phyloP scores from a whole-genome alignment of 1,140 invertebrate genomes.

The Drosophila nebulosa region DNA sequence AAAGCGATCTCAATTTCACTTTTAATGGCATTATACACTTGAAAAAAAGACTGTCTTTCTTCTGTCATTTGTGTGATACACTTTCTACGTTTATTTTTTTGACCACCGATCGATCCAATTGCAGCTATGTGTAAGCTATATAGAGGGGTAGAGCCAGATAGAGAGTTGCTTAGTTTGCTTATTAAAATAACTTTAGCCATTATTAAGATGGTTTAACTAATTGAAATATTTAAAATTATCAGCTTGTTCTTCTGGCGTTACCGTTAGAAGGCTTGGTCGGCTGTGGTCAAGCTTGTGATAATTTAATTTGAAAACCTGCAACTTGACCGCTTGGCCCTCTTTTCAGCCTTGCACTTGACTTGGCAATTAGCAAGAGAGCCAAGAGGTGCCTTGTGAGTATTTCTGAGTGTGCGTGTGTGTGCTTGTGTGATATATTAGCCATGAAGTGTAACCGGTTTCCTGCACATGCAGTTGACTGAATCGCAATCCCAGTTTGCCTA shows the following conservation, averaged over 20 bases:
- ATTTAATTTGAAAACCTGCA: slow-evolving; percentile 34
- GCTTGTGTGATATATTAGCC: background rate
- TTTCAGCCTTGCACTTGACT: background rate
- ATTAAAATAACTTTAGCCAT: no score
- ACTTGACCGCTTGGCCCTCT: slow-evolving; percentile 11
- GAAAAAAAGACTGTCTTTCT: background rate
- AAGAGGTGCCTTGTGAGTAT: background rate
- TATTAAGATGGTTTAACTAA: no score
- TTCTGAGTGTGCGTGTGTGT: background rate
- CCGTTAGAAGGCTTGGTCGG: slow-evolving; percentile 7
- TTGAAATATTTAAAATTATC: background rate
- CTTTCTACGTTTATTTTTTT: no score
- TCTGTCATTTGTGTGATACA: no score
- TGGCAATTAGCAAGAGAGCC: background rate
- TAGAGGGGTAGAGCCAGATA: no score
- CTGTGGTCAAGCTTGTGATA: slow-evolving; percentile 6
- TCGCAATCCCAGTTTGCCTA: slow-evolving; percentile 31
- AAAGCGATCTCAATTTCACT: background rate
- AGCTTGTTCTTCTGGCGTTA: background rate
- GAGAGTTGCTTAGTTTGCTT: no score
- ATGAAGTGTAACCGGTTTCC: background rate
- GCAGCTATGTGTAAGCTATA: no score
- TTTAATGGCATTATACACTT: background rate
- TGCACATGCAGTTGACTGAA: background rate
- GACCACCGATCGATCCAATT: no score